phyloP scores from a whole-genome alignment of 2,888 invertebrate genomes.

The Chirona hameri region DNA sequence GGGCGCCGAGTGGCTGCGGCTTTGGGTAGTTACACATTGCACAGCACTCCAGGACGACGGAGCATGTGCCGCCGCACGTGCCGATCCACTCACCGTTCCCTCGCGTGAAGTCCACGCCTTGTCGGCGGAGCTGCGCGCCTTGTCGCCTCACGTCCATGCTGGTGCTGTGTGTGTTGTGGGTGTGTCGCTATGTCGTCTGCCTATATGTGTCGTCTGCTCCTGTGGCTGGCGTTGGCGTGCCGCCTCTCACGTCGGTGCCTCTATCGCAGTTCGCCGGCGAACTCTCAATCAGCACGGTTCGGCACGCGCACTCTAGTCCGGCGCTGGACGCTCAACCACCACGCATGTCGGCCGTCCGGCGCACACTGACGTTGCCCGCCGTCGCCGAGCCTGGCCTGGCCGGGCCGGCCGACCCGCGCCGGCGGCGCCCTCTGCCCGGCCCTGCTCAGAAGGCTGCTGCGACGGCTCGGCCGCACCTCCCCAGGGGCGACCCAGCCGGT shows the following conservation, averaged over 20 bases:
- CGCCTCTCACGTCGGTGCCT: constrained; percentile 26
- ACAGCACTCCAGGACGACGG: no score
- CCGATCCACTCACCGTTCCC: constrained; percentile 3
- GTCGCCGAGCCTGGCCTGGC: neutral
- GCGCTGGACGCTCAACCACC: constrained; percentile 23
- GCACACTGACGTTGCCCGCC: neutral
- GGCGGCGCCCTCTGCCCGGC: no score
- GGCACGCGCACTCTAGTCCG: neutral
- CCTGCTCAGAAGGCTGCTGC: neutral
- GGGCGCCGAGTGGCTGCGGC: no score
- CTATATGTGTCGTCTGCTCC: no score
- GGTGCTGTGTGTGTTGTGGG: neutral
- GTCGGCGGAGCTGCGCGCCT: neutral
- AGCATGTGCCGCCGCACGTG: neutral
- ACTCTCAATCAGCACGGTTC: constrained; percentile 13
- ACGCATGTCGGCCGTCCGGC: constrained; percentile 8
- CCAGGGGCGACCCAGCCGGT: neutral
- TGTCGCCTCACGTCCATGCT: neutral
- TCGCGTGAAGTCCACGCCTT: neutral
- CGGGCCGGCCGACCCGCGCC: neutral
- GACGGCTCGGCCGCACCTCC: neutral
- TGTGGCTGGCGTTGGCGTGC: neutral
- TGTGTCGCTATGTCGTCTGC: no score
- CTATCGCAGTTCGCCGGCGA: constrained; percentile 22
- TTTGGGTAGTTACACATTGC: no score